Base-by-base conservation (phyloP, 2,797 vertebrate species). In the Microhierax caerulescens region DNA sequence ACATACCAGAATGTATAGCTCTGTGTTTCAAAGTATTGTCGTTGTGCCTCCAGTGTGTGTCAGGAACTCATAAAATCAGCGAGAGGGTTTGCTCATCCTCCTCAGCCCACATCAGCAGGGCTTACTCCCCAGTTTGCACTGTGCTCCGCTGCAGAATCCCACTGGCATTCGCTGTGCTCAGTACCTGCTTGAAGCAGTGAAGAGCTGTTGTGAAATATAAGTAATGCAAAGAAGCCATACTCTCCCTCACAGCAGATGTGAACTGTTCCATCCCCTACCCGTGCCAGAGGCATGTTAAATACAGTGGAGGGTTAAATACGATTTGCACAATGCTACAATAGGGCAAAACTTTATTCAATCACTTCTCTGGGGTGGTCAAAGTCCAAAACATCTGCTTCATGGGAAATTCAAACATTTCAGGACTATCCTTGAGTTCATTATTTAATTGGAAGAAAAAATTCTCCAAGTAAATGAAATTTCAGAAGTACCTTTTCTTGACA, bases 41-140 rank as follows among this genome's bases (percentile, higher is more conserved):
- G 47, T 56, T 45, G 51, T 19, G 2, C 39, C 54, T 56, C 48
- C 43, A 37, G 17, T 0, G 0, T 3, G 5, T 4, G 22, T 43
- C 83, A 94, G 83, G 50, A 84, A 13, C 73, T 88, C 67, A 6
- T 82, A 41, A 88, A 75, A 65, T 24, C 61, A 24, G 59, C 1
- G n/a, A 78, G 30, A 30, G 39, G 59, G 72, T 85, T 76, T 79
- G 43, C 27, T 85, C 11, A 2, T 28, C 82, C 45, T 72, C 30
- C 45, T 73, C 65, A 78, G 74, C 41, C 61, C 43, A 9, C n/a
- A 16, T 2, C 7, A 69, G 32, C 13, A 3, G 18, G 21, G 16
- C 39, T 89, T 57, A 12, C 36, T 41, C 32, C 50, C 61, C 23
- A 5, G 16, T 10, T 81, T 34, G 27, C 36, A 5, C 20, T 6